Evolutionary conservation across 1,140 invertebrate genomes (phyloP).

Genomic region (Ips typographus): DNA sequence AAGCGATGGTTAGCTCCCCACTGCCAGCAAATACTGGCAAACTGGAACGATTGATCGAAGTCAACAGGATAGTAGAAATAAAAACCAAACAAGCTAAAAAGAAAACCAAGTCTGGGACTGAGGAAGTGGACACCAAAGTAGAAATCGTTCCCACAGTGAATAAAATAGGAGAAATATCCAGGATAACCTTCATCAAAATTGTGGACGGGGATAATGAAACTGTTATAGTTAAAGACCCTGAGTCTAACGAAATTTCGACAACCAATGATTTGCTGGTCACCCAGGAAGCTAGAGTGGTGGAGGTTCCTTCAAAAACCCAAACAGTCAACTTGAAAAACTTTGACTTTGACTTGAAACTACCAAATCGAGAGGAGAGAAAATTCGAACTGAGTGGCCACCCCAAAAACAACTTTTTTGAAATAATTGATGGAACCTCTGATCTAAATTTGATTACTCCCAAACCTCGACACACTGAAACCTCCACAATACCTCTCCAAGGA

Average conservation of each 20-base stretch:
- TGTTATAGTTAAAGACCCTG: conserved; percentile 28
- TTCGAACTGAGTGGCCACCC: conserved; percentile 43
- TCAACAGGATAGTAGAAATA: conserved; percentile 66
- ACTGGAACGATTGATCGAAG: conserved; percentile 62
- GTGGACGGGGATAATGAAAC: conserved; percentile 52
- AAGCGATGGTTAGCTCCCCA: conserved; percentile 12
- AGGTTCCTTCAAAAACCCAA: conserved; percentile 14
- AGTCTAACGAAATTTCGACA: conserved; percentile 33
- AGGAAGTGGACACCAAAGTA: conserved; percentile 56
- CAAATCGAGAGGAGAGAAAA: conserved; percentile 41
- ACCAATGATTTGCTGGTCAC: background rate
- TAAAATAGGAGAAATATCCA: conserved; percentile 66
- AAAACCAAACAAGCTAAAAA: conserved; percentile 57
- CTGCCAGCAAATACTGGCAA: conserved; percentile 26
- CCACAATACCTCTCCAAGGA: conserved; percentile 64
- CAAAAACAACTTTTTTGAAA: conserved; percentile 29
- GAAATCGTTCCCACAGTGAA: conserved; percentile 61
- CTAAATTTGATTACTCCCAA: conserved; percentile 48
- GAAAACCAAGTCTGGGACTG: conserved; percentile 58
- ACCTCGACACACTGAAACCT: conserved; percentile 55
- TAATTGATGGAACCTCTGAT: conserved; percentile 47
- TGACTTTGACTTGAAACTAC: conserved; percentile 14
- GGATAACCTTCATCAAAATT: conserved; percentile 65
- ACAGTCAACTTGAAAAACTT: conserved; percentile 27
- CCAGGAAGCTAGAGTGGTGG: conserved; percentile 29